These are phyloP conservation scores for Odontophorus gujanensis DNA, from an alignment of 2,113 vertebrate species.

Conservation along the genomic window DNA sequence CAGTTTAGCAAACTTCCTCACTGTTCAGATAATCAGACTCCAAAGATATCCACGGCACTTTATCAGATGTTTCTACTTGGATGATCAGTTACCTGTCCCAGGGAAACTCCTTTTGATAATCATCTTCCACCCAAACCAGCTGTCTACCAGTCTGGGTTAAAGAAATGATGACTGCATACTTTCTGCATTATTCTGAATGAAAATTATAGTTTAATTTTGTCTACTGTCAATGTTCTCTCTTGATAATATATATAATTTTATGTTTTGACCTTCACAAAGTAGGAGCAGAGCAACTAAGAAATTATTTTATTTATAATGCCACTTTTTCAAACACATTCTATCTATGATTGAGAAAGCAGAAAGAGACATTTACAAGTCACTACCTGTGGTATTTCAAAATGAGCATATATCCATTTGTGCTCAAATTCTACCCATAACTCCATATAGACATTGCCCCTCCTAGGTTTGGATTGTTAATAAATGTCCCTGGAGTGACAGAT, in stretches of 20 bases:
- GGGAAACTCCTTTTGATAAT: background rate
- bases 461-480: background rate
- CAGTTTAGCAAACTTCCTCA: background rate
- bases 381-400: background rate
- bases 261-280: background rate
- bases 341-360: background rate
- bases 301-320: background rate
- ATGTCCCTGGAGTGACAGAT: background rate
- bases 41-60: background rate
- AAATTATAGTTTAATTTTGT: background rate
- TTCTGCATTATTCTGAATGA: background rate
- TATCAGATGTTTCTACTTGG: background rate
- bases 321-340: background rate
- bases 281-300: background rate
- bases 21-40: background rate
- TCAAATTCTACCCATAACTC: background rate
- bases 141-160: background rate
- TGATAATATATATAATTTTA: background rate
- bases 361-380: background rate
- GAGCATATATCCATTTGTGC: background rate
- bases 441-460: background rate
- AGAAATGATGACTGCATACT: background rate
- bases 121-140: background rate
- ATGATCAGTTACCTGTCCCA: background rate
- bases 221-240: background rate